A percentile compares a stretch with the other conserved stretches of the same genome.
Evolutionary conservation across 2,797 vertebrate genomes (phyloP).

Genomic region (Microcaecilia unicolor): DNA sequence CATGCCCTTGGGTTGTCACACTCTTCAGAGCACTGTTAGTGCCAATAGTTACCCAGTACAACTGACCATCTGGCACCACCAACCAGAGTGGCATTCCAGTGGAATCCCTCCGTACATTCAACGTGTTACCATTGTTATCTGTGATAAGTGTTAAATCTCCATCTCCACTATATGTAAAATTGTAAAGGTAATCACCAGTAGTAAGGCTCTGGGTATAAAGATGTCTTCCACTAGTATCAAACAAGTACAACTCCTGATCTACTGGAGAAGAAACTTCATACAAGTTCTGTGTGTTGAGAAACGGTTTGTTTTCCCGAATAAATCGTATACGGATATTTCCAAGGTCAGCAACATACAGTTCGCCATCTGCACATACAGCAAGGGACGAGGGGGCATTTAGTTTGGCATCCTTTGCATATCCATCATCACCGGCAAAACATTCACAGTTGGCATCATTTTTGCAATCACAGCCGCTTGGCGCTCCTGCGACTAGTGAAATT

Average conservation of each 20-base stretch:
- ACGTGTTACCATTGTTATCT: conserved; percentile 84
- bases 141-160: conserved; percentile 82
- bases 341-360: conserved; percentile 88
- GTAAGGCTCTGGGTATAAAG: conserved; percentile 91
- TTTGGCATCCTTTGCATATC: conserved; percentile 93
- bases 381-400: conserved; percentile 84
- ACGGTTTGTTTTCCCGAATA: conserved; percentile 86
- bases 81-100: conserved; percentile 91
- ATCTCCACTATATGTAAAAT: conserved; percentile 82
- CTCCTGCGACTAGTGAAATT: conserved; percentile 88
- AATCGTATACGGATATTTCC: conserved; percentile 91
- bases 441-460: conserved; percentile 95
- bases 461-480: conserved; percentile 91
- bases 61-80: conserved; percentile 85
- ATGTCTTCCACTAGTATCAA: conserved; percentile 88
- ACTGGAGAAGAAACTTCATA: conserved; percentile 93
- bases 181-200: conserved; percentile 90
- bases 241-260: conserved; percentile 91
- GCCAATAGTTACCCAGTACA: conserved; percentile 95
- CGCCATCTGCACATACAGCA: conserved; percentile 85
- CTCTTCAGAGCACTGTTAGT: conserved; percentile 88
- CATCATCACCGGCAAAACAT: conserved; percentile 92
- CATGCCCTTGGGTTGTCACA: conserved; percentile 83
- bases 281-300: conserved; percentile 83
- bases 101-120: conserved; percentile 80